These are phyloP conservation scores for Archilochus colubris DNA, from an alignment of 2,113 vertebrate genomes.

Conservation along the genomic window DNA sequence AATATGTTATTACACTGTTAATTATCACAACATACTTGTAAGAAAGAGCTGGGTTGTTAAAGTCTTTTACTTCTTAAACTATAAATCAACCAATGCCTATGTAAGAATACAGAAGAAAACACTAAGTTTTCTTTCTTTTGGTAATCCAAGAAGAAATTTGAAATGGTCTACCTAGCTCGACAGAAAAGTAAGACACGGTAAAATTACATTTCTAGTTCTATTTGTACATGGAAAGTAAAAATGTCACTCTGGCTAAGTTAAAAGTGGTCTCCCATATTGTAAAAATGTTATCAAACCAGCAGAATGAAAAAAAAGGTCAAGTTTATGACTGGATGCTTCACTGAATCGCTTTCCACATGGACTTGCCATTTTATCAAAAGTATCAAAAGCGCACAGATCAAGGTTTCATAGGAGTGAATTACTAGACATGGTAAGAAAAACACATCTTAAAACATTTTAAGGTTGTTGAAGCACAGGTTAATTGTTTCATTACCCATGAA, in stretches of 20 bases:
- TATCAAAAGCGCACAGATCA: conserved; percentile 73
- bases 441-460: conserved; percentile 31
- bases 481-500: conserved; percentile 31
- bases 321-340: conserved; percentile 55
- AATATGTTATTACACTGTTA: background rate
- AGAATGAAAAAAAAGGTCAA: conserved; percentile 67
- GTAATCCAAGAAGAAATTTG: background rate
- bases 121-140: background rate
- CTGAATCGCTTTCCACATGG: conserved; percentile 44
- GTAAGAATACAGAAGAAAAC: background rate
- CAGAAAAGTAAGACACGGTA: background rate
- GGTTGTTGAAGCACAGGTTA: conserved; percentile 25
- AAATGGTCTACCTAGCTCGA: conserved; percentile 16
- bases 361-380: conserved; percentile 77
- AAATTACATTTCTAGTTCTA: conserved; percentile 50
- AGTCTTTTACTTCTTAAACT: background rate
- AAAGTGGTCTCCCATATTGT: conserved; percentile 13
- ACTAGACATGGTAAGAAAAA: conserved; percentile 47
- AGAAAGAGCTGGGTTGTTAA: background rate
- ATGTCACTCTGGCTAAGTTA: conserved; percentile 38
- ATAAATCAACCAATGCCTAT: background rate
- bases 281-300: conserved; percentile 60
- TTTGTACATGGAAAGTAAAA: conserved; percentile 47
- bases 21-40: background rate
- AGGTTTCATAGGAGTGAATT: conserved; percentile 42